Percentiles rank a stretch among this genome's conserved stretches.
Conservation (phyloP, 2,888 invertebrate genomes). For the Lissonota sp. region DNA sequence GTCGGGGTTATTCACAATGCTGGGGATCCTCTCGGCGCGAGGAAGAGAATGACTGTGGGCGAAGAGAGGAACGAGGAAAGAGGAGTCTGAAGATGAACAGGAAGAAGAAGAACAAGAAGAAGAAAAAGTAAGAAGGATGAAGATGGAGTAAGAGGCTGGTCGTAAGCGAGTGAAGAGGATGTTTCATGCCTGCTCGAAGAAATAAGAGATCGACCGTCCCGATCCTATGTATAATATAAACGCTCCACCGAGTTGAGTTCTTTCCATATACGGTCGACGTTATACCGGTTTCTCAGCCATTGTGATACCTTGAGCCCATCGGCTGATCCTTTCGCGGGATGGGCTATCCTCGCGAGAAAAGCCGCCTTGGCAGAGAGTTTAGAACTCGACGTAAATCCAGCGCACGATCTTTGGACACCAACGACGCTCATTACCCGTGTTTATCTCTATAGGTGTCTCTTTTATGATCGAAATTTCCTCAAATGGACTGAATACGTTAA, state of each 20-base stretch:
- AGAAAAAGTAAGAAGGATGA: constrained; percentile 20
- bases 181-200: constrained; percentile 58
- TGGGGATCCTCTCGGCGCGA: not conserved
- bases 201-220: constrained; percentile 54
- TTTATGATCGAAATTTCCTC: not conserved
- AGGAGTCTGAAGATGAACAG: constrained; percentile 6
- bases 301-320: constrained; percentile 59
- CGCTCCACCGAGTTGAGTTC: constrained; percentile 54
- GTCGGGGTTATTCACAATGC: constrained; percentile 14
- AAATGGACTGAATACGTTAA: not conserved
- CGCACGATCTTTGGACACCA: constrained; percentile 45
- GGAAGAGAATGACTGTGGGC: constrained; percentile 14
- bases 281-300: constrained; percentile 65
- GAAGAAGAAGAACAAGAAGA: constrained; percentile 2
- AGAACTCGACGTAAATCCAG: constrained; percentile 53
- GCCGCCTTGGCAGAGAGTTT: constrained; percentile 19
- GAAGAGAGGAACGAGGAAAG: constrained; percentile 9
- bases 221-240: constrained; percentile 38
- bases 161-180: constrained; percentile 54
- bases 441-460: not conserved
- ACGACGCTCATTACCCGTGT: constrained; percentile 37
- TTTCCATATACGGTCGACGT: constrained; percentile 57
- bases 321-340: constrained; percentile 47
- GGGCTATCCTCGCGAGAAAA: constrained; percentile 45
- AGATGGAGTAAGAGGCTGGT: constrained; percentile 42